These are phyloP conservation scores for Trichogramma pretiosum DNA, from an alignment of 1,140 invertebrate species.

Conservation along the genomic window DNA sequence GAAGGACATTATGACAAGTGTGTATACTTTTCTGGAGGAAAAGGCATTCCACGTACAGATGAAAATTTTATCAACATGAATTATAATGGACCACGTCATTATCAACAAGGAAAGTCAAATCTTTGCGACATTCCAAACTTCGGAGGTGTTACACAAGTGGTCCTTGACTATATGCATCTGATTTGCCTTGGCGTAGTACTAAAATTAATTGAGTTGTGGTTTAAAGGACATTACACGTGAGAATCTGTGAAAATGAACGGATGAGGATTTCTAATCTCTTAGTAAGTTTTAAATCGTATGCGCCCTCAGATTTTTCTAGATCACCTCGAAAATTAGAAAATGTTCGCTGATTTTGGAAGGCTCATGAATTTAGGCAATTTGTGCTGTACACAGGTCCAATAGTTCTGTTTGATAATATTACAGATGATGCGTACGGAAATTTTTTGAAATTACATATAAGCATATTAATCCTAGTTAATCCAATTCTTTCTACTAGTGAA, in stretches of 20 bases:
- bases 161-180: background rate
- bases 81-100: too few species aligned
- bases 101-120: background rate
- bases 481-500: too few species aligned
- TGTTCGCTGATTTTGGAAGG: background rate
- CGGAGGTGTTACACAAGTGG: background rate
- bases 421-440: background rate
- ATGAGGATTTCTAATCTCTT: background rate
- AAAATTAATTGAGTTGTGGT: background rate
- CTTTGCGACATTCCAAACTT: background rate
- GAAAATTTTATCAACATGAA: too few species aligned
- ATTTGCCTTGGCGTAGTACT: background rate
- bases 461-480: slow-evolving; percentile 36
- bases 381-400: background rate
- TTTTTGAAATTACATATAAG: slow-evolving; percentile 1
- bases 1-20: slow-evolving; percentile 1
- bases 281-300: background rate
- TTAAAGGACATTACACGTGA: background rate
- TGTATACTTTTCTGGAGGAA: slow-evolving; percentile 13
- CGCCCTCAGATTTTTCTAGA: background rate
- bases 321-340: background rate
- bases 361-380: background rate
- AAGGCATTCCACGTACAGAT: too few species aligned
- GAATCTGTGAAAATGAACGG: background rate
- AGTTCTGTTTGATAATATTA: too few species aligned